These are phyloP conservation scores for Folsomia manolachei DNA, from an alignment of 2,888 invertebrate species.

Conservation along the genomic window DNA sequence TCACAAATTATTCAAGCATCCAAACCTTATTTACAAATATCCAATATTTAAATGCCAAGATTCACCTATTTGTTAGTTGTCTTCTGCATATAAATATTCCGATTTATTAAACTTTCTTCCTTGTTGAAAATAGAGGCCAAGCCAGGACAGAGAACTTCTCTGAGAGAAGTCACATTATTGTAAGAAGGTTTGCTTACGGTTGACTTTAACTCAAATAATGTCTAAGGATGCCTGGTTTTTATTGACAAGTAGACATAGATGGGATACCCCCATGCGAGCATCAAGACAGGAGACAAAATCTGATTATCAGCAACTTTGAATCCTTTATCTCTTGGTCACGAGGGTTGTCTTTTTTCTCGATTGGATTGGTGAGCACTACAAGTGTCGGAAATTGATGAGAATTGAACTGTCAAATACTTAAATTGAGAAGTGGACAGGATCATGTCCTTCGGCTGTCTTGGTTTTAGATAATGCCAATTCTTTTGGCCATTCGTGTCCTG, in stretches of 20 bases:
- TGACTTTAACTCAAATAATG: not conserved
- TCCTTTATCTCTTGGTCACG: not conserved
- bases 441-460: too few relatives aligned
- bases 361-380: not conserved
- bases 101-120: too few relatives aligned
- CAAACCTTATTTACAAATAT: not conserved
- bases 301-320: not conserved
- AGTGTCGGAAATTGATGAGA: not conserved
- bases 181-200: not conserved
- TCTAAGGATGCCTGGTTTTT: not conserved
- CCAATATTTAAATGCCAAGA: not conserved
- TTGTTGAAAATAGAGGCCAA: too few relatives aligned
- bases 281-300: slow-evolving; percentile 4
- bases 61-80: too few relatives aligned
- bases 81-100: not conserved
- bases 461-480: too few relatives aligned
- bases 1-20: not conserved
- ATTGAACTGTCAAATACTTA: too few relatives aligned
- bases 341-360: not conserved
- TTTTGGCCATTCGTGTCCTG: too few relatives aligned
- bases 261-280: slow-evolving; percentile 2
- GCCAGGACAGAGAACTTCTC: too few relatives aligned
- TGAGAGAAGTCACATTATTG: not conserved
- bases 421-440: too few relatives aligned
- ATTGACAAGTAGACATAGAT: slow-evolving; percentile 7